These are phyloP conservation scores for Papilio aristodemus DNA, from an alignment of 1,140 invertebrate species.

Conservation along the genomic window DNA sequence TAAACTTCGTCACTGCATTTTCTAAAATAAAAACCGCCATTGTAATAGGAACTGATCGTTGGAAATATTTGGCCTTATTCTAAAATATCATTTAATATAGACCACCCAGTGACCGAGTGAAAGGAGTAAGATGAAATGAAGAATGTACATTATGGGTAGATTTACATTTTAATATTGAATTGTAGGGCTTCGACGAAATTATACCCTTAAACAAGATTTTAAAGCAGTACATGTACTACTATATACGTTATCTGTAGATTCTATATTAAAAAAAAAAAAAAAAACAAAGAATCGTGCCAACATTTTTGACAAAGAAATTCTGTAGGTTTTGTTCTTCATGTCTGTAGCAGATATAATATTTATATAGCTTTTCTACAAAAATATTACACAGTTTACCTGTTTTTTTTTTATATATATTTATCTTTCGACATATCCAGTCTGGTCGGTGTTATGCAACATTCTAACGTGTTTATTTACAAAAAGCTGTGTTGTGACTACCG, in stretches of 20 bases:
- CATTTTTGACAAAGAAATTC: too few species aligned
- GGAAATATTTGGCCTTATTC: conserved; percentile 28
- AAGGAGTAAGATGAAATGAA: not conserved
- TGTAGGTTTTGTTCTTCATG: too few species aligned
- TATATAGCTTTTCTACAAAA: too few species aligned
- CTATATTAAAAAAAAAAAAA: too few species aligned
- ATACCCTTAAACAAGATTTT: too few species aligned
- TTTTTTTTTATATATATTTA: not conserved
- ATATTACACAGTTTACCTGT: too few species aligned
- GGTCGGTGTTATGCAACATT: not conserved
- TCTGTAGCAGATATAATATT: too few species aligned
- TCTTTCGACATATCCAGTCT: not conserved
- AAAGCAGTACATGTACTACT: too few species aligned
- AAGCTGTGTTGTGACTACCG: conserved; percentile 21
- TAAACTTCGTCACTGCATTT: conserved; percentile 50
- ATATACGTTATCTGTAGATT: too few species aligned
- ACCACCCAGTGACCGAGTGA: conserved; percentile 15
- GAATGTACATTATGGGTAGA: not conserved
- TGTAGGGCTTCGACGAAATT: too few species aligned
- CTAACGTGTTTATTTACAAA: conserved; percentile 10
- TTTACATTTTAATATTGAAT: too few species aligned
- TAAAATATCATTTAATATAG: conserved; percentile 5
- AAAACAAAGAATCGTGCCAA: too few species aligned
- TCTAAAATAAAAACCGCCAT: conserved; percentile 46
- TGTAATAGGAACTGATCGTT: conserved; percentile 51